phyloP scores from a whole-genome alignment of 2,113 vertebrate species.

The Verasper variegatus region DNA sequence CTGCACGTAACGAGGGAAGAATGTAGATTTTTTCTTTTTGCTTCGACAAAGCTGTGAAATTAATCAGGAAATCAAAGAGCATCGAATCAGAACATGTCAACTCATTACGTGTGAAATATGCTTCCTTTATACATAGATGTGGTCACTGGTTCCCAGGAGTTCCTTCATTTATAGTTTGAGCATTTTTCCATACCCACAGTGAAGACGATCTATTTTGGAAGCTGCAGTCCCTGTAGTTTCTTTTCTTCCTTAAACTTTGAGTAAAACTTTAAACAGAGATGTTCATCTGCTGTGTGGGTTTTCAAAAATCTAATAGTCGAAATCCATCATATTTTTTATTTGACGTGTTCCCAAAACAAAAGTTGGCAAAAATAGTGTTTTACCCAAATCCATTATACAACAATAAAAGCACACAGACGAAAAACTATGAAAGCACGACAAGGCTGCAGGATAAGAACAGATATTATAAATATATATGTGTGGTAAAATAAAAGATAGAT shows the following conservation, averaged over 20 bases:
- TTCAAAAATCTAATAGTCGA: too few relatives aligned
- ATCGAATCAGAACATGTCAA: slow-evolving; percentile 42
- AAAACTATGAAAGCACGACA: too few relatives aligned
- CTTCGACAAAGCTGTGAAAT: slow-evolving; percentile 43
- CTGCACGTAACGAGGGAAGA: not conserved
- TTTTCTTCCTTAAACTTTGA: slow-evolving; percentile 1
- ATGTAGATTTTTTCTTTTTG: slow-evolving; percentile 43
- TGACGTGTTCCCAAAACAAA: not conserved
- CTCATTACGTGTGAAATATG: slow-evolving; percentile 17
- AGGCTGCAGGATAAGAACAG: too few relatives aligned
- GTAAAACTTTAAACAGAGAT: not conserved
- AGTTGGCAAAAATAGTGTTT: too few relatives aligned
- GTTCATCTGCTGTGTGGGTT: too few relatives aligned
- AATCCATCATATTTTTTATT: too few relatives aligned
- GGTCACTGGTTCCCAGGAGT: slow-evolving; percentile 45
- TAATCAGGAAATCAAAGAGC: slow-evolving; percentile 52
- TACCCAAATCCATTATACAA: too few relatives aligned
- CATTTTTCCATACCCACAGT: not conserved
- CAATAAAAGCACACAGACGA: too few relatives aligned
- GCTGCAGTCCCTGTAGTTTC: slow-evolving; percentile 23
- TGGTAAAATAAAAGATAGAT: too few relatives aligned
- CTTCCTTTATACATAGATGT: not conserved
- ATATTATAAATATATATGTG: too few relatives aligned
- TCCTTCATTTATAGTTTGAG: slow-evolving; percentile 21
- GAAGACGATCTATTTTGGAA: slow-evolving; percentile 48